A percentile compares a stretch with the other conserved stretches of the same genome.
These are phyloP conservation scores for Periparus ater DNA, from an alignment of 2,797 vertebrate genomes.

Conservation along the genomic window DNA sequence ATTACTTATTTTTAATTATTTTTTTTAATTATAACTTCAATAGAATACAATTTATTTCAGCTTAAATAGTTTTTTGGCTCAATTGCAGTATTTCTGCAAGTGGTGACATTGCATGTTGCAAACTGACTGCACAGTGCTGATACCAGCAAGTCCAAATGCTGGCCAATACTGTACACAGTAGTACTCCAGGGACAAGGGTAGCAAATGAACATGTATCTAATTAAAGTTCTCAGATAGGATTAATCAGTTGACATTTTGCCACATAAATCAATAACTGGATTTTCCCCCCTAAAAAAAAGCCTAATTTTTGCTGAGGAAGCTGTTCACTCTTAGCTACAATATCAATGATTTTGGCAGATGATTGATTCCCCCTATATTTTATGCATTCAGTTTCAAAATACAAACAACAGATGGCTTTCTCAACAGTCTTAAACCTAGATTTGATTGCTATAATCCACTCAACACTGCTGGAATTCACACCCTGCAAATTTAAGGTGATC, in stretches of 20 bases:
- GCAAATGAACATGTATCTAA: constrained; percentile 42
- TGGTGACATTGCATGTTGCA: background rate
- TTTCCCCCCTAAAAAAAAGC: background rate
- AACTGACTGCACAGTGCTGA: constrained; percentile 25
- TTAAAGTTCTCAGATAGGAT: constrained; percentile 53
- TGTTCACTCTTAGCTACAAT: constrained; percentile 20
- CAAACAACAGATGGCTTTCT: constrained; percentile 81
- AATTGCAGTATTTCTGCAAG: background rate
- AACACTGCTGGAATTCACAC: constrained; percentile 76
- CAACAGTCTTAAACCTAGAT: constrained; percentile 80
- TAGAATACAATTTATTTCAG: background rate
- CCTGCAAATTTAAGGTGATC: constrained; percentile 17
- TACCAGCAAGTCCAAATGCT: constrained; percentile 8
- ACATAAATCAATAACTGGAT: constrained; percentile 58
- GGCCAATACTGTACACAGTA: background rate
- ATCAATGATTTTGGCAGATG: constrained; percentile 33
- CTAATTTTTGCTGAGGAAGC: constrained; percentile 42
- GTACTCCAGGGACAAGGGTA: background rate
- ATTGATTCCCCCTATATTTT: constrained; percentile 54
- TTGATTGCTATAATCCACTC: constrained; percentile 78
- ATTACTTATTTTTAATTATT: background rate
- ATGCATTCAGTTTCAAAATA: constrained; percentile 52
- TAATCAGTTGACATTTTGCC: constrained; percentile 53
- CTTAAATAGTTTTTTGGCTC: background rate
- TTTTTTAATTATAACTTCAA: background rate